These are phyloP conservation scores for Synergus japonicus DNA, from an alignment of 2,888 invertebrate species.

Conservation along the genomic window DNA sequence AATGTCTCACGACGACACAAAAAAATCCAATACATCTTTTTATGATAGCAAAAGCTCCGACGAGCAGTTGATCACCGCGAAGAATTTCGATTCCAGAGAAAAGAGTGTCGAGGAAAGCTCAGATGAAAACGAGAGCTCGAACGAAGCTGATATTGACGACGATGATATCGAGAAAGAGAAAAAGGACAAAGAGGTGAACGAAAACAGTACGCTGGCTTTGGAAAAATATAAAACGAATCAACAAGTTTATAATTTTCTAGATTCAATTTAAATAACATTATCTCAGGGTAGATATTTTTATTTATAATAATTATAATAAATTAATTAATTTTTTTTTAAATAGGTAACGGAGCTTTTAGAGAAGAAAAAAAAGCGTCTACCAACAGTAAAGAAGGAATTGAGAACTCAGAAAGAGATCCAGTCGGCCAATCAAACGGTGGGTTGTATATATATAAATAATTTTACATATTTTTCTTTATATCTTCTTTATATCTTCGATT, in stretches of 20 bases:
- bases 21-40: slow-evolving; percentile 33
- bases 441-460: slow-evolving; percentile 44
- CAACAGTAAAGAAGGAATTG: slow-evolving; percentile 72
- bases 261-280: no score
- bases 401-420: slow-evolving; percentile 71
- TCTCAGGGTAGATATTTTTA: no score
- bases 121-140: slow-evolving; percentile 65
- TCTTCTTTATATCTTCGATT: no score
- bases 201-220: slow-evolving; percentile 24
- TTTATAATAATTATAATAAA: no score
- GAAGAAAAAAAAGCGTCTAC: slow-evolving; percentile 53
- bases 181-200: slow-evolving; percentile 44
- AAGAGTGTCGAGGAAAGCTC: slow-evolving; percentile 62
- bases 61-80: slow-evolving; percentile 42
- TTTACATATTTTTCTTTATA: slow-evolving; percentile 42
- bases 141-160: slow-evolving; percentile 63
- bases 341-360: slow-evolving; percentile 69
- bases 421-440: slow-evolving; percentile 62
- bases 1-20: slow-evolving; percentile 37
- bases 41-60: slow-evolving; percentile 24
- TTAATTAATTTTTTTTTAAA: not conserved
- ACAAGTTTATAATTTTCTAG: not conserved
- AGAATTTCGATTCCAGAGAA: slow-evolving; percentile 65
- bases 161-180: slow-evolving; percentile 50
- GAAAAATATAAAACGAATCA: not conserved